These are phyloP conservation scores for Drosophila cyrtoloma DNA, from an alignment of 2,888 invertebrate genomes.

Conservation along the genomic window DNA sequence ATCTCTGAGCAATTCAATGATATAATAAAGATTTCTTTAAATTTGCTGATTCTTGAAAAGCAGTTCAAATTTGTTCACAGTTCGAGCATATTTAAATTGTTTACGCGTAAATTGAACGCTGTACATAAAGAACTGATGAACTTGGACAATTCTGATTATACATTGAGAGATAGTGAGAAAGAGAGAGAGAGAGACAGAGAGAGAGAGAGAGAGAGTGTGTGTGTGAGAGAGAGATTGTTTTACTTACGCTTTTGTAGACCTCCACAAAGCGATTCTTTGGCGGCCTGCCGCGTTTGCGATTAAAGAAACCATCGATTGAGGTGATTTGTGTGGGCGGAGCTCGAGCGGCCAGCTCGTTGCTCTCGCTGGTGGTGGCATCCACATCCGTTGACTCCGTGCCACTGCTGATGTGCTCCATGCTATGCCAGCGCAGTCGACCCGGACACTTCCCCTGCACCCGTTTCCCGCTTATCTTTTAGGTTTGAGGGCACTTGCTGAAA, in stretches of 20 bases:
- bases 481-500: slow-evolving; percentile 46
- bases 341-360: slow-evolving; percentile 34
- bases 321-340: slow-evolving; percentile 85
- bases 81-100: neutral
- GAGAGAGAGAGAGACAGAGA: neutral
- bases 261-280: slow-evolving; percentile 98
- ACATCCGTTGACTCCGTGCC: slow-evolving; percentile 28
- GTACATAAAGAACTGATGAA: neutral
- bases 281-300: slow-evolving; percentile 96
- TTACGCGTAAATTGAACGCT: neutral
- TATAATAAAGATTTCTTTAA: neutral
- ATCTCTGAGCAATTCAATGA: neutral
- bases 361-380: slow-evolving; percentile 33
- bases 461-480: slow-evolving; percentile 10
- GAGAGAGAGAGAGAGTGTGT: neutral
- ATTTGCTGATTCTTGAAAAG: neutral
- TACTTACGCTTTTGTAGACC: slow-evolving; percentile 94
- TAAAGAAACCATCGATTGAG: slow-evolving; percentile 95
- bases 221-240: neutral
- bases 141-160: neutral
- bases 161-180: neutral
- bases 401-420: slow-evolving; percentile 43
- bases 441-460: slow-evolving; percentile 5
- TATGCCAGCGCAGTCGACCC: neutral
- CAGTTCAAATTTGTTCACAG: neutral